Evolutionary conservation across 2,888 invertebrate genomes (phyloP), one percentile per base, ranked within the genome.

Genomic region (Tetheella fluctuosa): DNA sequence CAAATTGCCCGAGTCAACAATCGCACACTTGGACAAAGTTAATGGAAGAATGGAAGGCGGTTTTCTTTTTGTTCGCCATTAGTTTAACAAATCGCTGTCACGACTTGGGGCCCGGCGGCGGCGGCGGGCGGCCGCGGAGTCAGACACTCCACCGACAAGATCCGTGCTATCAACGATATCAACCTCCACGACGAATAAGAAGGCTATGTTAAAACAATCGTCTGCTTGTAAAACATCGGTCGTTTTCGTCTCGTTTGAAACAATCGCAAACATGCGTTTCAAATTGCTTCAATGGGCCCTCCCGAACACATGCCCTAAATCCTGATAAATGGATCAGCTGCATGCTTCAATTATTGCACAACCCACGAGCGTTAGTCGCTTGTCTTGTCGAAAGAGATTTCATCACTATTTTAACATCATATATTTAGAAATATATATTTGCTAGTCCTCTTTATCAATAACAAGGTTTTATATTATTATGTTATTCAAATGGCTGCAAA

Each of bases 81-180:
- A 88, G 88, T 84, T 79, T 87, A 89, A 90, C 87, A 86, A 88
- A 90, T 86, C 81, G 79, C 76, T 81, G 89, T 91, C 91, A 91
- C 90, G 90, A 91, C 85, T 86, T 80, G 85, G 72, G 85, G 84
- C 84, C 76, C 78, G 69, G 69, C 69, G 73, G 70, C 78, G 69
- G 69, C 69, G 72, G 70, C 59, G 70, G 63, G 67, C 61, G 71
- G 69, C n/a, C 67, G 59, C 57, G 67, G 64, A 54, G 60, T 34
- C 61, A 64, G 54, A 52, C 53, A 28, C 25, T 37, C 53, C 52
- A n/a, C 56, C 58, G 34, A 52, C 52, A 10, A 39, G 42, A 15
- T 42, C 54, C 53, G 58, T 54, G 54, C 68, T 61, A 63, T 63
- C 53, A 65, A 68, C 8, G 54, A 37, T 37, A 34, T 15, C 15